Conservation (phyloP, 1,140 invertebrate genomes). For the Ceratina calcarata region DNA sequence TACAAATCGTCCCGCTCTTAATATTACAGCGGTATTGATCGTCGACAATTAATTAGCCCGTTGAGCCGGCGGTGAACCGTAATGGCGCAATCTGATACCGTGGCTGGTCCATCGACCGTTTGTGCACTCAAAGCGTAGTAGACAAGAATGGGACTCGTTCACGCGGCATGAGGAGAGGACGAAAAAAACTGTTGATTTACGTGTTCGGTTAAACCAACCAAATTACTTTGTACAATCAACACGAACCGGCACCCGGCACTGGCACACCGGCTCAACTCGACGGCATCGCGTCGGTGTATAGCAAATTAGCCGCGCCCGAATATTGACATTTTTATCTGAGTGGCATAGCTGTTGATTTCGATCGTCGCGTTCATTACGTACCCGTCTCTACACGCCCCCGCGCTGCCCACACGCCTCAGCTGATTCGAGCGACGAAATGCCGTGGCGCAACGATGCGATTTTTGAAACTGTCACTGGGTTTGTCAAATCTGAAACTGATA, state of each 20-base stretch:
- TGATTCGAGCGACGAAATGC: not conserved
- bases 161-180: not conserved
- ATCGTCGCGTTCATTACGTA: constrained; percentile 48
- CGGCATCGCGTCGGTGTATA: constrained; percentile 48
- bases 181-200: constrained; percentile 63
- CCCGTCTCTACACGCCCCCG: constrained; percentile 9
- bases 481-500: constrained; percentile 4
- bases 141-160: not conserved
- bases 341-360: constrained; percentile 61
- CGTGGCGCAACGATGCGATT: constrained; percentile 18
- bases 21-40: constrained; percentile 65
- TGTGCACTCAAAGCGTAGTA: constrained; percentile 43
- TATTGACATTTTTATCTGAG: constrained; percentile 67
- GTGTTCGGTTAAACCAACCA: constrained; percentile 63
- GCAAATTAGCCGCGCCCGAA: constrained; percentile 60
- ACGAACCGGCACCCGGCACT: not conserved
- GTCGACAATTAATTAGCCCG: constrained; percentile 63
- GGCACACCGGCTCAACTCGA: not conserved
- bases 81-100: constrained; percentile 59
- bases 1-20: constrained; percentile 58
- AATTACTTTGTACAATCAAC: constrained; percentile 69
- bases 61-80: constrained; percentile 45
- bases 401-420: no score
- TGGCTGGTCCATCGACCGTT: constrained; percentile 46
- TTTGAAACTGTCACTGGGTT: constrained; percentile 30